phyloP scores from a whole-genome alignment of 2,113 vertebrate genomes.

The Stigmatopora nigra region DNA sequence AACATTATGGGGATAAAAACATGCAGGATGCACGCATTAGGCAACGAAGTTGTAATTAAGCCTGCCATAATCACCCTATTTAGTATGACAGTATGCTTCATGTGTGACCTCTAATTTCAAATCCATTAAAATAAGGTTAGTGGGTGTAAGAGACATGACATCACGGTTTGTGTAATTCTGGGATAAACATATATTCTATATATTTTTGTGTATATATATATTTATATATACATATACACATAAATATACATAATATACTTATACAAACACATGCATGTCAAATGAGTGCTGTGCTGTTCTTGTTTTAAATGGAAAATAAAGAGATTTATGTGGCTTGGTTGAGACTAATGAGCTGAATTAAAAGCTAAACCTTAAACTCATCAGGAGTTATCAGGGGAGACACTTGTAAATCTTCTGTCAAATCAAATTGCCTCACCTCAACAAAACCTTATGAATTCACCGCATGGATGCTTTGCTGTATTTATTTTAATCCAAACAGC shows the following conservation, averaged over 20 bases:
- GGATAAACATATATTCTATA: constrained; percentile 35
- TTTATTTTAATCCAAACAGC: background rate
- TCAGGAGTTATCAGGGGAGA: background rate
- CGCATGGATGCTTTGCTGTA: background rate
- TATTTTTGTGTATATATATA: too few species aligned
- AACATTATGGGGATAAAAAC: constrained; percentile 45
- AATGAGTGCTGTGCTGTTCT: background rate
- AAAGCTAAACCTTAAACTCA: background rate
- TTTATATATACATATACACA: too few species aligned
- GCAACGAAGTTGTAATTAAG: constrained; percentile 63
- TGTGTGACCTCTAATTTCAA: constrained; percentile 65
- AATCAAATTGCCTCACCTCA: constrained; percentile 10
- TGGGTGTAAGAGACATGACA: constrained; percentile 43
- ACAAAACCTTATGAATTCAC: background rate
- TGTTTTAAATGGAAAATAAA: constrained; percentile 3
- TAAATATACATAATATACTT: too few species aligned
- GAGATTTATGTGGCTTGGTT: constrained; percentile 6
- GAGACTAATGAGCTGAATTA: constrained; percentile 15
- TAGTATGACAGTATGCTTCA: constrained; percentile 58
- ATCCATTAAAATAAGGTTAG: constrained; percentile 64
- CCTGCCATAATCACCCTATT: constrained; percentile 61
- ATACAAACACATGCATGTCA: too few species aligned
- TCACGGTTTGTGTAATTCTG: constrained; percentile 41
- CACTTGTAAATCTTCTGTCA: background rate
- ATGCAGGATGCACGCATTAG: constrained; percentile 42